A percentile compares a stretch with the other conserved stretches of the same genome.
Evolutionary conservation across 2,113 vertebrate species (phyloP).

Genomic region (Arizona elegans): DNA sequence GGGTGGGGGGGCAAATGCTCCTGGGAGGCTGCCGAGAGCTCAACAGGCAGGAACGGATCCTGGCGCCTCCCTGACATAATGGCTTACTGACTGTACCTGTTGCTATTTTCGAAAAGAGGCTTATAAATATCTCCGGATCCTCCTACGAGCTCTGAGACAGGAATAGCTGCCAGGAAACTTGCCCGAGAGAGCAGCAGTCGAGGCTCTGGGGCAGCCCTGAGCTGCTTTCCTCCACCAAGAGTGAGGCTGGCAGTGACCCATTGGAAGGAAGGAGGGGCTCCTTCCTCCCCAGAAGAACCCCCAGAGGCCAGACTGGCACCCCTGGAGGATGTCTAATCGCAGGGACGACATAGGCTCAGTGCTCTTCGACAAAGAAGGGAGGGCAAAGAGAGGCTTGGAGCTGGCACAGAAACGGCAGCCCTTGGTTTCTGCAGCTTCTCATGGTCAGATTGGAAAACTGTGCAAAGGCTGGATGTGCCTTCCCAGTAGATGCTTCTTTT

Average conservation of each 20-base stretch:
- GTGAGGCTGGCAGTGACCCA: not conserved
- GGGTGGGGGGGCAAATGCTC: no score
- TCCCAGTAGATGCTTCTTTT: not conserved
- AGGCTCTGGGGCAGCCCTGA: not conserved
- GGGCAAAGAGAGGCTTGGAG: not conserved
- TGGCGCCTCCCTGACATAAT: not conserved
- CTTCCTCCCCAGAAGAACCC: not conserved
- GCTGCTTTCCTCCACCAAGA: not conserved
- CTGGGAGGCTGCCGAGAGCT: not conserved
- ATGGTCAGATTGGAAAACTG: not conserved
- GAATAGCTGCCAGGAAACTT: not conserved
- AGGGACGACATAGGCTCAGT: rapidly evolving
- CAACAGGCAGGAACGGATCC: not conserved
- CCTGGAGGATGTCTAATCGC: not conserved
- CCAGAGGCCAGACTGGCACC: not conserved
- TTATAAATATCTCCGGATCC: constrained; percentile 46
- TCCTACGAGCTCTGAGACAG: not conserved
- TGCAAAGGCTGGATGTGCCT: not conserved
- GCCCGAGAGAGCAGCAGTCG: not conserved
- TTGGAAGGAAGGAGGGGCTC: not conserved
- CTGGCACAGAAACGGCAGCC: not conserved
- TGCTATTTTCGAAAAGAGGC: constrained; percentile 16
- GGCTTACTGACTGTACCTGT: not conserved
- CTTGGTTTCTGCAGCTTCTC: not conserved
- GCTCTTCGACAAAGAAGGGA: not conserved